Percentiles rank a stretch among this genome's conserved stretches.
phyloP scores from a whole-genome alignment of 2,888 invertebrate genomes.

The Vanessa cardui region DNA sequence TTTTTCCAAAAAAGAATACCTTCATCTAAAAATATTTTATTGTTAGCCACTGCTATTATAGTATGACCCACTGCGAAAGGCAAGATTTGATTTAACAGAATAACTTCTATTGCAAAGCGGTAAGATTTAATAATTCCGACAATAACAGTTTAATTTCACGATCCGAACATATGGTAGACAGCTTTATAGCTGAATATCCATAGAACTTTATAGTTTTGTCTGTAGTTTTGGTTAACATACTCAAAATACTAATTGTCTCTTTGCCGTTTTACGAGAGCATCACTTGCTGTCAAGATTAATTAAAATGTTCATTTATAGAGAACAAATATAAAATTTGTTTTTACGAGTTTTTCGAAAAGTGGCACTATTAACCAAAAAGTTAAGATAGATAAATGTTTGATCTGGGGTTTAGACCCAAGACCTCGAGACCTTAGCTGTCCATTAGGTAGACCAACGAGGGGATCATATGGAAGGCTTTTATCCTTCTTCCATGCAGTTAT shows the following conservation, averaged over 20 bases:
- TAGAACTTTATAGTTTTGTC: constrained; percentile 4
- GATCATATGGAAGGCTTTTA: too few relatives aligned
- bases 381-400: too few relatives aligned
- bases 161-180: constrained; percentile 8
- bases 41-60: constrained; percentile 11
- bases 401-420: too few relatives aligned
- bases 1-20: neutral
- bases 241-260: neutral
- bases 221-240: neutral
- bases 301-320: too few relatives aligned
- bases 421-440: too few relatives aligned
- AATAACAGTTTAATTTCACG: constrained; percentile 8
- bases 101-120: constrained; percentile 3
- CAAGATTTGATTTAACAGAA: constrained; percentile 12
- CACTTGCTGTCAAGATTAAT: too few relatives aligned
- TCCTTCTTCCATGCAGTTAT: too few relatives aligned
- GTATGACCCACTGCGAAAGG: constrained; percentile 5
- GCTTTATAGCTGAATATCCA: constrained; percentile 1
- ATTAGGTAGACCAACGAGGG: too few relatives aligned
- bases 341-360: too few relatives aligned
- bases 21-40: neutral
- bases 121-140: constrained; percentile 6
- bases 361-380: too few relatives aligned
- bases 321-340: too few relatives aligned
- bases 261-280: neutral